Conservation (phyloP, 2,888 invertebrate genomes). For the Tanaodytes sp. region DNA sequence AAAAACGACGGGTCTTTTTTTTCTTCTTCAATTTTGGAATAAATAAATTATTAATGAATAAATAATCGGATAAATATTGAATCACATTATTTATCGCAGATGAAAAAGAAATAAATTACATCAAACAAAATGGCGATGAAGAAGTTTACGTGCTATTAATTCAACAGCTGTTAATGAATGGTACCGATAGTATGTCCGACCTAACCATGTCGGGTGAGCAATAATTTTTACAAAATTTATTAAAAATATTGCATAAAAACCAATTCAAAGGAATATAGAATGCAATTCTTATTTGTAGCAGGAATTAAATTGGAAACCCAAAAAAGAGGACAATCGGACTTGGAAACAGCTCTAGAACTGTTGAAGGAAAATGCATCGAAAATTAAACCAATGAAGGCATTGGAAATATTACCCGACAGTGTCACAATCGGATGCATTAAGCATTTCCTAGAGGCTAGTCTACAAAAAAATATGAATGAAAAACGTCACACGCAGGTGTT, state of each 20-base stretch:
- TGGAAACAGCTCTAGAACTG: constrained; percentile 85
- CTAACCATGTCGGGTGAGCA: constrained; percentile 60
- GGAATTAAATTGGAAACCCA: constrained; percentile 67
- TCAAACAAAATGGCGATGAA: constrained; percentile 65
- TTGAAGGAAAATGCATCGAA: constrained; percentile 88
- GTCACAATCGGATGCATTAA: constrained; percentile 85
- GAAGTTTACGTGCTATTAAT: constrained; percentile 77
- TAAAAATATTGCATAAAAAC: neutral
- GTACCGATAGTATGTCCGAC: constrained; percentile 59
- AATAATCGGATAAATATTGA: too few species aligned
- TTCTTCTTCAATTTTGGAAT: constrained; percentile 1
- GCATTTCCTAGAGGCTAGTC: constrained; percentile 84
- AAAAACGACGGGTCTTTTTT: too few species aligned
- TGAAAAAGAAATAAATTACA: constrained; percentile 60
- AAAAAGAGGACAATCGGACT: constrained; percentile 81
- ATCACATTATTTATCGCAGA: too few species aligned
- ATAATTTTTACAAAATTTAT: neutral
- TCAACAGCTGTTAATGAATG: constrained; percentile 75
- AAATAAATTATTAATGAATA: neutral
- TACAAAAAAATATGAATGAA: constrained; percentile 82
- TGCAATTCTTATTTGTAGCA: constrained; percentile 21
- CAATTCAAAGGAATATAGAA: too few species aligned
- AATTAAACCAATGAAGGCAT: constrained; percentile 86
- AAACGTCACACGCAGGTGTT: constrained; percentile 85
- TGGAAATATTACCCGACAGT: constrained; percentile 86